These are phyloP conservation scores for Amiota mariae DNA, from an alignment of 2,888 invertebrate species.

Conservation along the genomic window DNA sequence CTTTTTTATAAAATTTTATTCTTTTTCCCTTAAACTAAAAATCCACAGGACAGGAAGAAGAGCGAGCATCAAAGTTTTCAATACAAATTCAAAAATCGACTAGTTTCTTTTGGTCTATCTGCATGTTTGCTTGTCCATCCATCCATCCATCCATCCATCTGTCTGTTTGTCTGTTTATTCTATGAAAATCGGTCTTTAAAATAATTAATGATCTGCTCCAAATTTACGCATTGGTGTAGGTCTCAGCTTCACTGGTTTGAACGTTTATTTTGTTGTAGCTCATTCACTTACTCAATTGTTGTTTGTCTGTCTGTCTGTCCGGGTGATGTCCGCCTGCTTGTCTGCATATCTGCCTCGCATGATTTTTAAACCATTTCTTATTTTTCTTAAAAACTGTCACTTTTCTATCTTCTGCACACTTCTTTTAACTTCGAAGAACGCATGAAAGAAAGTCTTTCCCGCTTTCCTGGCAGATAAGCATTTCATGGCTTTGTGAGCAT, in stretches of 20 bases:
- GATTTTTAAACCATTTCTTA: conserved; percentile 52
- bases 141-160: conserved; percentile 25
- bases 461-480: conserved; percentile 27
- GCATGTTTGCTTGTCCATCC: conserved; percentile 16
- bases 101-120: background rate
- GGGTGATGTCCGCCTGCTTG: conserved; percentile 37
- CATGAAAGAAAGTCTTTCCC: conserved; percentile 59
- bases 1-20: too few species aligned
- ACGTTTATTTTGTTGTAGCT: conserved; percentile 1
- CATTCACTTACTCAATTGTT: conserved; percentile 21
- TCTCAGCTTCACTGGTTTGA: conserved; percentile 43
- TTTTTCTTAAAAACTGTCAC: conserved; percentile 63
- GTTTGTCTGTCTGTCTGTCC: conserved; percentile 5
- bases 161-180: conserved; percentile 45
- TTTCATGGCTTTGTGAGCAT: conserved; percentile 36
- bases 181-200: conserved; percentile 50
- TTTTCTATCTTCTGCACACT: conserved; percentile 54
- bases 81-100: conserved; percentile 59
- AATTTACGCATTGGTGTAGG: conserved; percentile 70
- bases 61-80: conserved; percentile 51
- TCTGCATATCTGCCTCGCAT: conserved; percentile 38
- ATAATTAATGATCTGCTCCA: conserved; percentile 73
- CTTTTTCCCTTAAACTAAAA: conserved; percentile 33
- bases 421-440: conserved; percentile 39
- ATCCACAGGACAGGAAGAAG: conserved; percentile 58